phyloP scores from a whole-genome alignment of 2,888 invertebrate genomes.

The Tenthredo scrophulariae region DNA sequence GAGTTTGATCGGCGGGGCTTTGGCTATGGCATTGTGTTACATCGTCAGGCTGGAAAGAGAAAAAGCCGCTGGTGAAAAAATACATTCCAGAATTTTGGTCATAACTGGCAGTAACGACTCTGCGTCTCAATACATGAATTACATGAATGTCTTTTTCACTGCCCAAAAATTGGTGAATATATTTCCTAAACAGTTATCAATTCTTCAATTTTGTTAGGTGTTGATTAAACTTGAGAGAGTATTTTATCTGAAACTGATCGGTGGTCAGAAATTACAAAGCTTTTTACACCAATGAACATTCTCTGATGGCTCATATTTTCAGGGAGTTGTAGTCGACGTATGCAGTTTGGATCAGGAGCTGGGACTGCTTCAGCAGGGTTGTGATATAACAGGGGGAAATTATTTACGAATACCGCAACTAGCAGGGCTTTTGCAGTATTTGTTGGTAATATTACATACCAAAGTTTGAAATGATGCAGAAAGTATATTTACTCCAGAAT shows the following conservation, averaged over 20 bases:
- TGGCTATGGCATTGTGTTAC: slow-evolving; percentile 94
- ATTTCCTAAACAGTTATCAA: slow-evolving; percentile 16
- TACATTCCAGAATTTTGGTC: slow-evolving; percentile 89
- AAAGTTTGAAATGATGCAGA: not conserved
- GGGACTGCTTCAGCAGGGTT: slow-evolving; percentile 95
- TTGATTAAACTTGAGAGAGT: not conserved
- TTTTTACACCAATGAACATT: not conserved
- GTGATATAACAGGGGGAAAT: slow-evolving; percentile 96
- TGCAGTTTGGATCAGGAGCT: slow-evolving; percentile 95
- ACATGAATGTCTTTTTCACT: slow-evolving; percentile 99
- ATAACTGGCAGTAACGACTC: slow-evolving; percentile 95
- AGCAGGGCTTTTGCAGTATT: slow-evolving; percentile 92
- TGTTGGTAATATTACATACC: slow-evolving; percentile 82
- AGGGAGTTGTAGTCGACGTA: slow-evolving; percentile 94
- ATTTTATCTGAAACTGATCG: not conserved
- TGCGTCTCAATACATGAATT: slow-evolving; percentile 97
- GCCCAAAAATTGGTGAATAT: slow-evolving; percentile 87
- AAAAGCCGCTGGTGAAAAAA: slow-evolving; percentile 82
- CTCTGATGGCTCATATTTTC: slow-evolving; percentile 72
- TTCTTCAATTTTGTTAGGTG: slow-evolving; percentile 5
- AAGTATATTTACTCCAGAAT: not conserved
- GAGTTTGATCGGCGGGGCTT: slow-evolving; percentile 92
- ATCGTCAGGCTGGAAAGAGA: slow-evolving; percentile 87
- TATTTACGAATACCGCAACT: slow-evolving; percentile 93
- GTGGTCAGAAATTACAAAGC: not conserved